Evolutionary conservation across 2,113 vertebrate species (phyloP), one percentile per base, ranked within the genome.

Genomic region (Notothenia coriiceps): DNA sequence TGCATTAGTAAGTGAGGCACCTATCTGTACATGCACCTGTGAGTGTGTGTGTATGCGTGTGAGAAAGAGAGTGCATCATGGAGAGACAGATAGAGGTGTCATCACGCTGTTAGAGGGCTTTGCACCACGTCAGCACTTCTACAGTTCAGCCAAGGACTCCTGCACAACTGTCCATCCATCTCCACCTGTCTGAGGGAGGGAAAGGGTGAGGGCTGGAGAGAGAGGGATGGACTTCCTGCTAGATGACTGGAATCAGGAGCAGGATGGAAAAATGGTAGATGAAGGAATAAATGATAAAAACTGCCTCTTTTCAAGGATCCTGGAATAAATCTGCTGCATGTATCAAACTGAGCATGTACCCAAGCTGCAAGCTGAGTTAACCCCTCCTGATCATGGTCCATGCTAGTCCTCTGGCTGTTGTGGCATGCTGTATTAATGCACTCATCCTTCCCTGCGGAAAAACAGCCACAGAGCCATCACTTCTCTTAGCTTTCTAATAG

Each of bases 121-220:
- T 80, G 85, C 50, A 74, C 87, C 89, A 86, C 77, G 76, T 93
- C 92, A 93, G 92, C 92, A 89, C 70, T 92, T 91, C 61, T 84
- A 47, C 82, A 77, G 90, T 91, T 92, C 91, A 94, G 85, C 90
- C 91, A 94, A 94, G 92, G 92, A 94, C 92, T 93, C 78, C 57
- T 68, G 84, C 77, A 70, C 86, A 67, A 50, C 68, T 79, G 80
- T 92, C 89, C 81, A 91, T 92, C 91, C 85, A 90, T 91, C 89
- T 92, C 86, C 79, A 79, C 67, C 0, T 64, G 71, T 81, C 74
- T 76, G 74, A 76, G 56, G n/a, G 66, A 61, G 57, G 64, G 62
- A 71, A 35, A 73, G 33, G 11, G 13, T 29, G 65, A 70, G 74
- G n/a, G 80, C 22, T 46, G 40, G 51, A 49, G 29, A 54, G 46